Conservation (phyloP, 1,140 invertebrate species). For the Nixonia krombeini region DNA sequence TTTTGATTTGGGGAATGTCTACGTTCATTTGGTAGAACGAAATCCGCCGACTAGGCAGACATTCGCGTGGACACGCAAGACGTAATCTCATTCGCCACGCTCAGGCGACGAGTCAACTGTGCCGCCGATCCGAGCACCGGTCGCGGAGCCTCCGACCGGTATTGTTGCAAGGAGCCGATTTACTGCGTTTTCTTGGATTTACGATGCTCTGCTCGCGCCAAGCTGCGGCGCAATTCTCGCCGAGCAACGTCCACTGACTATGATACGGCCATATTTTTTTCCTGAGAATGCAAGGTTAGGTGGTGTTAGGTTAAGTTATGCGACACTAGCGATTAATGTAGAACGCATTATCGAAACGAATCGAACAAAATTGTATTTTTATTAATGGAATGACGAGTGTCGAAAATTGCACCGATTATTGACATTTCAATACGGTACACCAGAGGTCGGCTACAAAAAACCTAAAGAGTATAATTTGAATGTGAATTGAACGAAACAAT, state of each 20-base stretch:
- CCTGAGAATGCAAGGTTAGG: no score
- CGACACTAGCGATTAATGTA: no score
- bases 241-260: neutral
- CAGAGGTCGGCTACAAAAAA: no score
- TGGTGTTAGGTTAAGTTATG: no score
- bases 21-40: conserved; percentile 17
- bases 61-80: conserved; percentile 10
- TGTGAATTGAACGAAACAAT: no score
- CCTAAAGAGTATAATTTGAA: no score
- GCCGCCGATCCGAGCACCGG: conserved; percentile 44
- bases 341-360: no score
- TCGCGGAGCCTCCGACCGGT: conserved; percentile 50
- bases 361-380: no score
- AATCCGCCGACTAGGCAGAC: neutral
- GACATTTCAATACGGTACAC: no score
- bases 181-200: conserved; percentile 57
- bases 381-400: no score
- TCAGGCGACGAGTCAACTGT: conserved; percentile 46
- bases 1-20: neutral
- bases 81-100: conserved; percentile 62
- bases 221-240: neutral
- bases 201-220: conserved; percentile 43
- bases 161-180: conserved; percentile 53
- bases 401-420: no score
- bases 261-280: no score